A percentile compares a stretch with the other conserved stretches of the same genome.
Conservation (phyloP, 2,888 invertebrate species). For the Protonemura montana region DNA sequence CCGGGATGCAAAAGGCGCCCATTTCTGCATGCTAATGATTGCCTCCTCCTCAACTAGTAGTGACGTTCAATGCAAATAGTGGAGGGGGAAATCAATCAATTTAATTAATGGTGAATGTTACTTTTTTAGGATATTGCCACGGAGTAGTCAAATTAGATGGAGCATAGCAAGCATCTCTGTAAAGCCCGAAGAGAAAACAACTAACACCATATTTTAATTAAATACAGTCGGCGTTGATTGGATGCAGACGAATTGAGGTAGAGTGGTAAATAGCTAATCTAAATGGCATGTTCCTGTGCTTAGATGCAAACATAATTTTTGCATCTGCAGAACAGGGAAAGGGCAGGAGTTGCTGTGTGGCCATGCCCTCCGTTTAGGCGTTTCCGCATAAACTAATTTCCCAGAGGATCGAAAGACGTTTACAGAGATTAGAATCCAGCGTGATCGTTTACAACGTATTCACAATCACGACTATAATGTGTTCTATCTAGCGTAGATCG, state of each 20-base stretch:
- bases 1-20: too few species aligned
- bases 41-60: neutral
- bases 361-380: neutral
- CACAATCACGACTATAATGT: neutral
- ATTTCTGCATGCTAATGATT: too few species aligned
- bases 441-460: neutral
- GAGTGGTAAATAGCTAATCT: neutral
- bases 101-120: neutral
- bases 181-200: neutral
- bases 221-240: neutral
- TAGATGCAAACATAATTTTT: neutral
- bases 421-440: neutral
- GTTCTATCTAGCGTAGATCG: neutral
- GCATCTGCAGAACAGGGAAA: neutral
- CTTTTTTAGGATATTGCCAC: neutral
- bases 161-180: too few species aligned
- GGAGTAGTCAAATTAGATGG: neutral
- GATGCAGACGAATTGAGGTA: neutral
- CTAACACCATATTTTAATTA: neutral
- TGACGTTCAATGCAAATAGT: neutral
- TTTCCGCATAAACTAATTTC: neutral
- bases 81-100: neutral
- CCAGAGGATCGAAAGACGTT: neutral
- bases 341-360: neutral
- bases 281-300: neutral